These are phyloP conservation scores for Leucoma salicis DNA, from an alignment of 2,888 invertebrate species.

Conservation along the genomic window DNA sequence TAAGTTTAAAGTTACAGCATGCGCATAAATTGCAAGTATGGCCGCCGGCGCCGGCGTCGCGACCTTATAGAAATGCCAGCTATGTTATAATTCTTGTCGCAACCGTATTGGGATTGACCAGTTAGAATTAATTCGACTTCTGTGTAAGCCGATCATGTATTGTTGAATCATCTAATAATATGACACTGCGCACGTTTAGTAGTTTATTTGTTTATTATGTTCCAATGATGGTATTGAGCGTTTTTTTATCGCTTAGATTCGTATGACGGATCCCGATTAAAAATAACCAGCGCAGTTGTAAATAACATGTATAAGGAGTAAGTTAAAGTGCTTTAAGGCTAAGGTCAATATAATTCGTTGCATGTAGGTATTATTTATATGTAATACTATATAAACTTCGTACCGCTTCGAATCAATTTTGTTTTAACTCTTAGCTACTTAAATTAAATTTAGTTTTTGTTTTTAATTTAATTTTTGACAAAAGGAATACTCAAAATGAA, in stretches of 20 bases:
- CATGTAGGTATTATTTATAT: no score
- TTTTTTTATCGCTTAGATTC: slow-evolving; percentile 6
- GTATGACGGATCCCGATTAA: no score
- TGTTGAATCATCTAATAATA: slow-evolving; percentile 37
- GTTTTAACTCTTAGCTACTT: no score
- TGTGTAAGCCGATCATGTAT: slow-evolving; percentile 29
- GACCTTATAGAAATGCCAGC: slow-evolving; percentile 26
- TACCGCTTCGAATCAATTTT: no score
- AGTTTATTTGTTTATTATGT: slow-evolving; percentile 4
- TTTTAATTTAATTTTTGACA: no score
- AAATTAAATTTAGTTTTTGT: no score
- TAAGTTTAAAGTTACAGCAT: slow-evolving; percentile 27
- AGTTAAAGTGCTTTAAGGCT: no score
- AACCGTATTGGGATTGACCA: slow-evolving; percentile 28
- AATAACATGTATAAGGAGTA: no score
- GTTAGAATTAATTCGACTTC: slow-evolving; percentile 31
- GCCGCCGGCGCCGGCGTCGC: slow-evolving; percentile 30
- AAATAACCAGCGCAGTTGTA: no score
- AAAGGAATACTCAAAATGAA: no score
- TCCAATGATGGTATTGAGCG: not conserved
- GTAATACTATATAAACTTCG: no score
- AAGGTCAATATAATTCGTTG: no score
- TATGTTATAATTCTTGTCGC: slow-evolving; percentile 33
- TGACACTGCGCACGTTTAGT: slow-evolving; percentile 20
- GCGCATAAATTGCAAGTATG: slow-evolving; percentile 18